These are phyloP conservation scores for Hydrotaea diabolus DNA, from an alignment of 2,888 invertebrate genomes.

Conservation along the genomic window DNA sequence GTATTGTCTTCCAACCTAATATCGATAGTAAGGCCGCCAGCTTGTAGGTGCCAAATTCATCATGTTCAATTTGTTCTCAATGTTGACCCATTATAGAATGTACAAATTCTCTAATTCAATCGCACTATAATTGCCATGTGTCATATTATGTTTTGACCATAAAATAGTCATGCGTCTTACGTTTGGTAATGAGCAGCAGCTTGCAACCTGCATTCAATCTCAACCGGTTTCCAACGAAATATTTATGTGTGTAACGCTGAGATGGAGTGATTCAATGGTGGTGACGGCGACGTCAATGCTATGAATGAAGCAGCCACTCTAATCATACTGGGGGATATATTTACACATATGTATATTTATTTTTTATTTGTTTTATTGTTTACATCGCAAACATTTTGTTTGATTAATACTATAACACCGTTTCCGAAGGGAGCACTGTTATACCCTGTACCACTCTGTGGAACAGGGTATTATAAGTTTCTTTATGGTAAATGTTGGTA, in stretches of 20 bases:
- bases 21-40: too few species aligned
- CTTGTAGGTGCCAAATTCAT: too few species aligned
- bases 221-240: conserved; percentile 10
- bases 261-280: not conserved
- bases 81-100: too few species aligned
- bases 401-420: not conserved
- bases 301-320: conserved; percentile 7
- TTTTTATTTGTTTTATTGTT: not conserved
- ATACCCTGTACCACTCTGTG: too few species aligned
- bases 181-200: conserved; percentile 6
- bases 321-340: not conserved
- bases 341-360: conserved; percentile 21
- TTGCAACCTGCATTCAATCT: not conserved
- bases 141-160: not conserved
- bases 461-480: too few species aligned
- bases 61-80: too few species aligned
- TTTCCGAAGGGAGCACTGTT: not conserved
- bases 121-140: not conserved
- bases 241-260: not conserved
- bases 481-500: too few species aligned
- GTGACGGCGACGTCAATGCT: not conserved
- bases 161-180: not conserved
- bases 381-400: not conserved
- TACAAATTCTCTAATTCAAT: not conserved
- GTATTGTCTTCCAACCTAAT: too few species aligned